A percentile compares a stretch with the other conserved stretches of the same genome.
Conservation (phyloP, 2,888 invertebrate species). For the Apantesis nais region DNA sequence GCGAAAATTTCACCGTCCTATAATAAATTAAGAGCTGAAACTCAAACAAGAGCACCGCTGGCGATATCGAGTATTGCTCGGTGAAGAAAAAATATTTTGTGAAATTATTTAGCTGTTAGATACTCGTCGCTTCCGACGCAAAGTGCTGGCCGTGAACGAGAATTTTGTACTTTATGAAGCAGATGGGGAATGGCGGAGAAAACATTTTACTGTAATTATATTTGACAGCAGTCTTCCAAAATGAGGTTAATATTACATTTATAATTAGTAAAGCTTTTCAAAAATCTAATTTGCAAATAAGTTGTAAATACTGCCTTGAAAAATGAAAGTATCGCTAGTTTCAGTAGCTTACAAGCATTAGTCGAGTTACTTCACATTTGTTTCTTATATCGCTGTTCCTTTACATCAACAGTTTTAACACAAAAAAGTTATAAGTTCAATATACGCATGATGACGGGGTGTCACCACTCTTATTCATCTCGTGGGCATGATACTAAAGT, state of each 20-base stretch:
- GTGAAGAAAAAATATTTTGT: conserved; percentile 47
- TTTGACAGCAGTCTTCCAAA: conserved; percentile 7
- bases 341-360: neutral
- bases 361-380: neutral
- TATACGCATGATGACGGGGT: too few species aligned
- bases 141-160: conserved; percentile 6
- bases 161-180: conserved; percentile 13
- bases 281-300: neutral
- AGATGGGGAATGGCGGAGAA: conserved; percentile 7
- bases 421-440: too few species aligned
- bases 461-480: too few species aligned
- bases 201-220: conserved; percentile 17
- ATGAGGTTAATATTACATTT: neutral
- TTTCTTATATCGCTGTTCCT: too few species aligned
- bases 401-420: too few species aligned
- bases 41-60: conserved; percentile 49
- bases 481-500: too few species aligned
- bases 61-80: conserved; percentile 48
- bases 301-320: neutral
- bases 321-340: neutral
- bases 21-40: conserved; percentile 66
- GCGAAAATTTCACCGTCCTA: conserved; percentile 59
- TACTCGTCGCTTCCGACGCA: conserved; percentile 12
- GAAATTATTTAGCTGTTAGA: conserved; percentile 42
- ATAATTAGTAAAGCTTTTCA: neutral